Evolutionary conservation across 1,140 invertebrate species (phyloP), one percentile per base, ranked within the genome.

Genomic region (Papilio dardanus): DNA sequence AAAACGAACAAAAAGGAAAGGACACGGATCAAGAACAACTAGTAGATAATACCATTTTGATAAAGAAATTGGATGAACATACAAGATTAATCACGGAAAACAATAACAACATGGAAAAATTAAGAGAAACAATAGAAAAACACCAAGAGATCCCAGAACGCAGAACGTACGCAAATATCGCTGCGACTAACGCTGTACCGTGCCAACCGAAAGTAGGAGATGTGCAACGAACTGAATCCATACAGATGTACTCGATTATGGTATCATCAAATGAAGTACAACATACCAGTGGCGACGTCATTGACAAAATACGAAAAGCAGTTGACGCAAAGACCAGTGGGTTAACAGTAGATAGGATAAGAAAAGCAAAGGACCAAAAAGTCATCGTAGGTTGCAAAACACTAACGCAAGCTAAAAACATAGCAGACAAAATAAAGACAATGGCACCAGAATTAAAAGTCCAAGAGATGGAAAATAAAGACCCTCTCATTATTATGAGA

Each of bases 351-450:
- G 77, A 77, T 1, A 71, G 37, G n/a, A 54, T 78, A 0, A 74
- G 76, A 19, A 81, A 78, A 21, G 75, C 68, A 1, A 81, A 75
- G 35, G 77, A 78, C 31, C 31, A 21, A 40, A 81, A 79, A 71
- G 71, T 81, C 2, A 74, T 81, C n/a, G 24, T 81, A 42, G 73
- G 77, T 2, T 81, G 74, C 67, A 62, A 21, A 50, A 50, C 10
- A 75, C 71, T 14, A 54, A 50, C 19, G 65, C 16, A 33, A 6
- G 31, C 31, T 33, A 33, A 33, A 33, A 33, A 3, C 31, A 33
- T 33, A 3, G 31, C 31, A 6, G 31, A 33, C 7, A 33, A 33
- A 33, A 33, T 33, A 33, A 2, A 33, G 31, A 33, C 31, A 33
- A 33, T 7, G 31, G 31, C 31, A 33, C 31, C 31, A 33, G 31